These are phyloP conservation scores for Mixornis gularis DNA, from an alignment of 2,113 vertebrate genomes.

Conservation along the genomic window DNA sequence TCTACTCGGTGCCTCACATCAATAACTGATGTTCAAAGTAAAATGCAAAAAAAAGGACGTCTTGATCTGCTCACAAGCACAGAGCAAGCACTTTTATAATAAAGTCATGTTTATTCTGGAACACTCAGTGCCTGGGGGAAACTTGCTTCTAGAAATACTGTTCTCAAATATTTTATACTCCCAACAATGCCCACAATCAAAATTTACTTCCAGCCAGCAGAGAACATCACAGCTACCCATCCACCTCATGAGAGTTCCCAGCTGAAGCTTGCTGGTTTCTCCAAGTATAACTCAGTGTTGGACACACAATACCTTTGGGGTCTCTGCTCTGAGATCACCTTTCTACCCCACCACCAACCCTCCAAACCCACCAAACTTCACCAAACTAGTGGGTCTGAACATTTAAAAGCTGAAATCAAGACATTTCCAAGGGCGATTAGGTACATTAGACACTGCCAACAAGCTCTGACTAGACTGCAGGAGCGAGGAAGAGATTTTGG, in stretches of 20 bases:
- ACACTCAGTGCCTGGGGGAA: background rate
- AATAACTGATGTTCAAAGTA: background rate
- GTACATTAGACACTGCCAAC: background rate
- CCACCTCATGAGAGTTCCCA: background rate
- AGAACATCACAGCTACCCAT: background rate
- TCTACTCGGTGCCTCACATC: background rate
- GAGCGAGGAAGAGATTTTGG: background rate
- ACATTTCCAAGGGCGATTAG: background rate
- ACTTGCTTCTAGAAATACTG: background rate
- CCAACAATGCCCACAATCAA: background rate
- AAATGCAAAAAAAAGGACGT: background rate
- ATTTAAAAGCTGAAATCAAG: background rate
- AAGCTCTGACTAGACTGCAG: conserved; percentile 28
- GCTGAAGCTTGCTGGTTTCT: background rate
- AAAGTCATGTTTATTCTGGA: background rate
- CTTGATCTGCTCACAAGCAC: background rate
- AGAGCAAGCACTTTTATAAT: background rate
- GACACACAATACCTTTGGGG: rapidly evolving
- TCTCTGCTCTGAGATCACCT: background rate
- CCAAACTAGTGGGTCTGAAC: background rate
- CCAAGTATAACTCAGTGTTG: rapidly evolving
- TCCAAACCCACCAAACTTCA: background rate
- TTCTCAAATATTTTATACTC: background rate
- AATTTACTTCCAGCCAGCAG: background rate
- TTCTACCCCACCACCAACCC: background rate